phyloP scores from a whole-genome alignment of 1,140 invertebrate genomes.

The Drosophila athabasca region DNA sequence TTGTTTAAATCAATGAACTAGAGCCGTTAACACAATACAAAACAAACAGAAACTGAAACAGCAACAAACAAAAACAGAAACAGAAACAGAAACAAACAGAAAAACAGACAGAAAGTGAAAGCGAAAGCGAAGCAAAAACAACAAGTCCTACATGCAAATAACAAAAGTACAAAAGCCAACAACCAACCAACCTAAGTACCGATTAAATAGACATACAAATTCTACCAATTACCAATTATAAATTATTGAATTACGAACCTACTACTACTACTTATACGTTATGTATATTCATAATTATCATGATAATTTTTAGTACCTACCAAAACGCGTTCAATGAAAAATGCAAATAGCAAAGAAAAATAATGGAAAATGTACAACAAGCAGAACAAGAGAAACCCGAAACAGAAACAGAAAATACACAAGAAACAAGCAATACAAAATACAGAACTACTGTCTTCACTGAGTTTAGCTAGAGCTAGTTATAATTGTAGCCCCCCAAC shows the following conservation, averaged over 20 bases:
- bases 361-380: slow-evolving; percentile 33
- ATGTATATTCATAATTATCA: slow-evolving; percentile 42
- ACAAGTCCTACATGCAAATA: slow-evolving; percentile 82
- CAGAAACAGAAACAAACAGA: slow-evolving; percentile 14
- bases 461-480: slow-evolving; percentile 61
- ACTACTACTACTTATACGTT: slow-evolving; percentile 26
- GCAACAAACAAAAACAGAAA: slow-evolving; percentile 21
- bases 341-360: slow-evolving; percentile 14
- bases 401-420: slow-evolving; percentile 36
- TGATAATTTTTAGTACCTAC: slow-evolving; percentile 62
- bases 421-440: slow-evolving; percentile 66
- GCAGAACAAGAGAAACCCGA: slow-evolving; percentile 20
- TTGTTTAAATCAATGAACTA: slow-evolving; percentile 58
- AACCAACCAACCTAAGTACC: slow-evolving; percentile 82
- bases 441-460: slow-evolving; percentile 54
- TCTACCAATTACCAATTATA: slow-evolving; percentile 51
- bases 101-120: slow-evolving; percentile 18
- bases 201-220: slow-evolving; percentile 74
- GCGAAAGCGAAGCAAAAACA: slow-evolving; percentile 54
- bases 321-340: slow-evolving; percentile 27
- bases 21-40: slow-evolving; percentile 49
- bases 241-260: slow-evolving; percentile 8
- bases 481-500: slow-evolving; percentile 6
- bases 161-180: slow-evolving; percentile 82
- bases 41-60: slow-evolving; percentile 13